Conservation (phyloP, 2,113 vertebrate genomes). For the Meriones unguiculatus region DNA sequence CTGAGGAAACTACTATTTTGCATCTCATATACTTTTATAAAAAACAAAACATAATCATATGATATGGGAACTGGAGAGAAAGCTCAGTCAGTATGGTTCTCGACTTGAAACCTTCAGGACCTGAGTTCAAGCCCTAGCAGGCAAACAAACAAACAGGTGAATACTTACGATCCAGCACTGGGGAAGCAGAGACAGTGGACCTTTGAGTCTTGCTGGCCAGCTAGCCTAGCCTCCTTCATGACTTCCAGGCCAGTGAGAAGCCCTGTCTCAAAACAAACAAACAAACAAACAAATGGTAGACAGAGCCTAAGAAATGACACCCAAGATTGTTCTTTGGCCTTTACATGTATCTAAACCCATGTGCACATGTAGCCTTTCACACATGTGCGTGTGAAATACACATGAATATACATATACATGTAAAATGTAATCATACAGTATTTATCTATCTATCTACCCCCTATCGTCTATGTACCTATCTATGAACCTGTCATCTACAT, state of each 20-base stretch:
- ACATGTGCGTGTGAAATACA: neutral
- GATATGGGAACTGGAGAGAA: neutral
- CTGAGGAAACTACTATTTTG: slow-evolving; percentile 1
- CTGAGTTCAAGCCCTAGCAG: neutral
- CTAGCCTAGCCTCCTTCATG: neutral
- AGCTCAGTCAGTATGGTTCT: neutral
- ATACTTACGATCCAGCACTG: neutral
- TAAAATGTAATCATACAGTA: neutral
- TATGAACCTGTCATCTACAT: neutral
- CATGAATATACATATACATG: neutral
- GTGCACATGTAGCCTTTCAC: neutral
- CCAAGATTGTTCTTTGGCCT: neutral
- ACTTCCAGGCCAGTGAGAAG: neutral
- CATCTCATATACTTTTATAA: slow-evolving; percentile 30
- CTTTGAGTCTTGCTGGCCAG: neutral
- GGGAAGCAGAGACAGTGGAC: neutral
- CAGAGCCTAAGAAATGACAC: too few species aligned
- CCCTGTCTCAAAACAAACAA: neutral
- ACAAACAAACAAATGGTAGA: neutral
- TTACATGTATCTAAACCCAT: neutral
- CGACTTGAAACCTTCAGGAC: neutral
- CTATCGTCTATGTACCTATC: neutral
- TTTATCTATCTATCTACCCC: neutral
- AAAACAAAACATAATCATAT: neutral
- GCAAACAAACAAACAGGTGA: neutral